Percentiles rank a stretch among this genome's conserved stretches.
Evolutionary conservation across 2,888 invertebrate species (phyloP).

Genomic region (Apodemia hepburni): DNA sequence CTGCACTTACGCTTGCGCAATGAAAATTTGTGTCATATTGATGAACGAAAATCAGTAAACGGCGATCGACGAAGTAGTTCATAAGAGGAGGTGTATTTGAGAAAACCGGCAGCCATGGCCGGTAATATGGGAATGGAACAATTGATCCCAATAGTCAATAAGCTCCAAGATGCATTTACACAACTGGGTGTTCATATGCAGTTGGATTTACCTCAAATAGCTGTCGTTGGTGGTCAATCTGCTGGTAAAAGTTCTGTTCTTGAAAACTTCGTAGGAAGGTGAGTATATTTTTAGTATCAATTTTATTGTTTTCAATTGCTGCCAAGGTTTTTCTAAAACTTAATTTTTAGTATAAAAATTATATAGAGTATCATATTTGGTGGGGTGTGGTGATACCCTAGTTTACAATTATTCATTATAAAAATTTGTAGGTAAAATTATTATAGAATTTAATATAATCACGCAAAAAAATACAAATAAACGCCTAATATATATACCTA

Average conservation of each 20-base stretch:
- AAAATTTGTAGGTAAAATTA: too few species aligned
- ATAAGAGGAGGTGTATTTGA: constrained; percentile 60
- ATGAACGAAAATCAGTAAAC: constrained; percentile 72
- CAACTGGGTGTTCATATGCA: constrained; percentile 98
- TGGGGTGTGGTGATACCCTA: too few species aligned
- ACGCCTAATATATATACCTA: background rate
- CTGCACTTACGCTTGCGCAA: constrained; percentile 60
- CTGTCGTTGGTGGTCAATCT: constrained; percentile 99
- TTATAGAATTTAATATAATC: background rate
- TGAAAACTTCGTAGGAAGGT: constrained; percentile 99
- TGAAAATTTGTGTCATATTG: constrained; percentile 55
- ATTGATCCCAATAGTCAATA: constrained; percentile 99
- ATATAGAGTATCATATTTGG: too few species aligned
- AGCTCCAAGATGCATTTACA: constrained; percentile 99
- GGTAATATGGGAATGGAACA: constrained; percentile 97
- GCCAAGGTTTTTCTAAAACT: too few species aligned
- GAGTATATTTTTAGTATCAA: constrained; percentile 52
- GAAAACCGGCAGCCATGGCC: constrained; percentile 78
- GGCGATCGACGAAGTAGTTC: constrained; percentile 70
- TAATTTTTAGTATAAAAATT: too few species aligned
- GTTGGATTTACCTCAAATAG: constrained; percentile 99
- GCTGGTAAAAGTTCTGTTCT: constrained; percentile 99
- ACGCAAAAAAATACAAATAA: background rate
- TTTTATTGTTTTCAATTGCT: too few species aligned
- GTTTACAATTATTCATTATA: too few species aligned